Evolutionary conservation across 2,797 vertebrate species (phyloP).

Genomic region (Potorous gilbertii): DNA sequence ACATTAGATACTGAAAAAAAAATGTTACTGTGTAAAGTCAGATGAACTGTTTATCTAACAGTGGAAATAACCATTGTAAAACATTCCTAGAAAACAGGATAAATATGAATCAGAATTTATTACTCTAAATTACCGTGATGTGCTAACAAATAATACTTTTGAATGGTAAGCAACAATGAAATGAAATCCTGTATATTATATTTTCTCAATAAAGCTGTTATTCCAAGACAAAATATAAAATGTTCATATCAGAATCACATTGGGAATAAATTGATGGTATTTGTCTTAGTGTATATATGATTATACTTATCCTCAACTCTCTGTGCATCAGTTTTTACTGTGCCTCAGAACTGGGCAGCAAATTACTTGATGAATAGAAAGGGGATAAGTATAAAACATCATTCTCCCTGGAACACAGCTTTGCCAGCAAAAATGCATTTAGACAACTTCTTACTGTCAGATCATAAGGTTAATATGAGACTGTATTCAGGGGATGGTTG

Average conservation of each 20-base stretch:
- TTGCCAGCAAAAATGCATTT: constrained; percentile 67
- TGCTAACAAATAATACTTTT: constrained; percentile 59
- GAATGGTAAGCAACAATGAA: constrained; percentile 46
- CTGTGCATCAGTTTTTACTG: constrained; percentile 61
- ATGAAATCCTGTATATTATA: constrained; percentile 47
- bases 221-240: constrained; percentile 64
- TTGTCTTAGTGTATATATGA: constrained; percentile 62
- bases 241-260: constrained; percentile 35
- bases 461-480: constrained; percentile 76
- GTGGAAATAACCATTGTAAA: constrained; percentile 54
- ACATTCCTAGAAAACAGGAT: constrained; percentile 35
- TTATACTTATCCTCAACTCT: constrained; percentile 61
- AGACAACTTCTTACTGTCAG: constrained; percentile 69
- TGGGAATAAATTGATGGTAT: constrained; percentile 66
- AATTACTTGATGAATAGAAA: constrained; percentile 68
- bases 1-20: not conserved
- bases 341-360: constrained; percentile 54
- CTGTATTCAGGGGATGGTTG: constrained; percentile 59
- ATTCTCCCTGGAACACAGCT: constrained; percentile 68
- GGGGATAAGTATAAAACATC: constrained; percentile 57
- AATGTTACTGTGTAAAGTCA: constrained; percentile 42
- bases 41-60: constrained; percentile 52
- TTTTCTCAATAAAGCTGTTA: constrained; percentile 61
- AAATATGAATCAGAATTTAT: constrained; percentile 53
- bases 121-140: constrained; percentile 48